Percentiles rank a stretch among this genome's conserved stretches.
These are phyloP conservation scores for Distichodus sexfasciatus DNA, from an alignment of 2,797 vertebrate species.

Conservation along the genomic window DNA sequence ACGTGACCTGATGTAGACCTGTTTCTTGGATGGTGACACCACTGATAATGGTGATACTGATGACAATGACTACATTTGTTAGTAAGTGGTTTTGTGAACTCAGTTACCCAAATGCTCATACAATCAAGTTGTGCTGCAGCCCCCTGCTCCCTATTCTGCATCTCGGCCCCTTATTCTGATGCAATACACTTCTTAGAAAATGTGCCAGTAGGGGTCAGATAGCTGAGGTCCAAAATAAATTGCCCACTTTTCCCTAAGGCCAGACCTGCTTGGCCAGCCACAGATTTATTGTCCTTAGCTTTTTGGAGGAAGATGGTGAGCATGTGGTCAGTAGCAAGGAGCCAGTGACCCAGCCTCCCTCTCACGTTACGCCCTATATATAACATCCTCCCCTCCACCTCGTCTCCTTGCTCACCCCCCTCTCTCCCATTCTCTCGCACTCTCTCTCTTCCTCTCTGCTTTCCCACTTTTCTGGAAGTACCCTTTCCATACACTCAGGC, in stretches of 20 bases:
- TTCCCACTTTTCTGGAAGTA: constrained; percentile 78
- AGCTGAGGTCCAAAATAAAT: constrained; percentile 62
- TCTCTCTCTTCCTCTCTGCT: constrained; percentile 73
- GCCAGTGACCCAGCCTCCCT: constrained; percentile 87
- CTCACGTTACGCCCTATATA: constrained; percentile 96
- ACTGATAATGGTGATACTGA: neutral
- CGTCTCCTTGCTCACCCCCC: constrained; percentile 74
- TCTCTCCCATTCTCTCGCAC: constrained; percentile 21
- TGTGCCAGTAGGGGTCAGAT: constrained; percentile 43
- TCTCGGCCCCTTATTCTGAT: constrained; percentile 36
- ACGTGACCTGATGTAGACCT: too few relatives aligned
- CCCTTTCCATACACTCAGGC: constrained; percentile 74
- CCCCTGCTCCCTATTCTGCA: neutral
- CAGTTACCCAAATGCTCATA: neutral
- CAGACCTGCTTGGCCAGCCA: constrained; percentile 52
- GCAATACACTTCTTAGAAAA: constrained; percentile 46
- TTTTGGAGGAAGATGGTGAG: constrained; percentile 77
- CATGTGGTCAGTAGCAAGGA: constrained; percentile 80
- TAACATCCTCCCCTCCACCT: constrained; percentile 81
- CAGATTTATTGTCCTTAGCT: constrained; percentile 63
- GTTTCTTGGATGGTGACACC: neutral
- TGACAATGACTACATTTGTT: neutral
- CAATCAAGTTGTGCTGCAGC: constrained; percentile 2
- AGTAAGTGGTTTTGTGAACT: neutral
- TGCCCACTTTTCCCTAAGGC: constrained; percentile 52